Evolutionary conservation across 2,797 vertebrate species (phyloP).

Genomic region (Aphelocoma californica): DNA sequence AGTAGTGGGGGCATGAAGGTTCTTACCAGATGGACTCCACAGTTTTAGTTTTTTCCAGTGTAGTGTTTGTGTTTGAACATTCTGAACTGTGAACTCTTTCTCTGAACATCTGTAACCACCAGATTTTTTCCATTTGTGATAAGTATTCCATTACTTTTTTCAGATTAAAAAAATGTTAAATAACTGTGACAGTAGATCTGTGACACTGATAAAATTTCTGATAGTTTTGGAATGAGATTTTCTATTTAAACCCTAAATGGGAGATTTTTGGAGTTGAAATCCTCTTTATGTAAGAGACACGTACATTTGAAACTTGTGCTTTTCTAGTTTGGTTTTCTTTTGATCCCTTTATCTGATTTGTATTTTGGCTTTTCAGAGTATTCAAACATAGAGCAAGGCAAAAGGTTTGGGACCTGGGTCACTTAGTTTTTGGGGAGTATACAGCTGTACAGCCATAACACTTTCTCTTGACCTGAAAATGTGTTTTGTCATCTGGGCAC

Average conservation of each 20-base stretch:
- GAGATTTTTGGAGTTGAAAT: constrained; percentile 24
- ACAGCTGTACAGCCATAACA: constrained; percentile 38
- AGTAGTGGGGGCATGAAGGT: neutral
- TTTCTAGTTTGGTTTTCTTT: constrained; percentile 16
- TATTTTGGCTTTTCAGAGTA: neutral
- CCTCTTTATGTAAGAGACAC: neutral
- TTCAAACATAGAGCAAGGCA: neutral
- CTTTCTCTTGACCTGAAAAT: constrained; percentile 59
- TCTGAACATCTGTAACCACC: neutral
- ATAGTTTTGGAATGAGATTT: constrained; percentile 37
- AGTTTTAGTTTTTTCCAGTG: neutral
- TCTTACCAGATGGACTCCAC: neutral
- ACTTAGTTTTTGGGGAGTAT: constrained; percentile 38
- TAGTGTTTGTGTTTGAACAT: neutral
- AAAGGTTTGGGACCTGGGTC: neutral
- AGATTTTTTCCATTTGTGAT: neutral
- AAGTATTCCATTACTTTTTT: neutral
- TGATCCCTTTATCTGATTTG: neutral
- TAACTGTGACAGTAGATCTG: neutral
- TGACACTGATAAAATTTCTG: neutral
- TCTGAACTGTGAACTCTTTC: neutral
- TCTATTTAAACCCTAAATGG: constrained; percentile 23
- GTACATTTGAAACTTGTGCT: neutral
- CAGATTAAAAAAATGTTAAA: neutral
- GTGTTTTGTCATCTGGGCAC: constrained; percentile 18